A percentile compares a stretch with the other conserved stretches of the same genome.
Conservation (phyloP, 2,797 vertebrate genomes). For the Orestias chungarensis region DNA sequence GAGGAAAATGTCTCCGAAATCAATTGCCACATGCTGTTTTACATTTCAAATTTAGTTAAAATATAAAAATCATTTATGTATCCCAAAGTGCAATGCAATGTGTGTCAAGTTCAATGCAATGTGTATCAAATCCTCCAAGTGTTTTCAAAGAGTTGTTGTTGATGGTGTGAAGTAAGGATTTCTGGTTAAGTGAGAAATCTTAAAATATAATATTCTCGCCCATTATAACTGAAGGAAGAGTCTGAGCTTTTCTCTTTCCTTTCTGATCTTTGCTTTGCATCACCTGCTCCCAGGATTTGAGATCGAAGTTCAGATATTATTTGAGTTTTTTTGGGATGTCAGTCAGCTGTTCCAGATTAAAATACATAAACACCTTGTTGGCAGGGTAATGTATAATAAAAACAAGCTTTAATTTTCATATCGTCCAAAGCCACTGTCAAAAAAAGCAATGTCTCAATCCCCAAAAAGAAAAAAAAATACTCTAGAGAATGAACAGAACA, state of each 20-base stretch:
- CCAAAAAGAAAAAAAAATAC: neutral
- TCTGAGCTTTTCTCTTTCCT: neutral
- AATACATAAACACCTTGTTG: neutral
- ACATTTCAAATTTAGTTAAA: neutral
- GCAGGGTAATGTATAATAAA: neutral
- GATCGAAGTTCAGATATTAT: neutral
- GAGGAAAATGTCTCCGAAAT: neutral
- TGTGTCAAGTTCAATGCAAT: too few species aligned
- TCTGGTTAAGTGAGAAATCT: neutral
- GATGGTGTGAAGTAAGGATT: neutral
- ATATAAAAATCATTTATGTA: neutral
- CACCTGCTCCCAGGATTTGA: neutral
- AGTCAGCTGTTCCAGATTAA: neutral
- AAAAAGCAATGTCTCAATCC: neutral
- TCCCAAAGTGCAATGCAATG: neutral
- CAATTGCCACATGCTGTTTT: neutral
- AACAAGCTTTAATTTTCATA: neutral
- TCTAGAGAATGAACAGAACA: neutral
- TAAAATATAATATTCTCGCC: neutral
- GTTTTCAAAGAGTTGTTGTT: neutral
- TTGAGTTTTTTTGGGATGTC: neutral
- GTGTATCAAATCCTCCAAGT: neutral
- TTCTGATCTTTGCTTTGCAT: neutral
- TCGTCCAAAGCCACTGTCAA: neutral
- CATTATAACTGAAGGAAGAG: too few species aligned